Evolutionary conservation across 2,113 vertebrate species (phyloP).

Genomic region (Hydropotes inermis): DNA sequence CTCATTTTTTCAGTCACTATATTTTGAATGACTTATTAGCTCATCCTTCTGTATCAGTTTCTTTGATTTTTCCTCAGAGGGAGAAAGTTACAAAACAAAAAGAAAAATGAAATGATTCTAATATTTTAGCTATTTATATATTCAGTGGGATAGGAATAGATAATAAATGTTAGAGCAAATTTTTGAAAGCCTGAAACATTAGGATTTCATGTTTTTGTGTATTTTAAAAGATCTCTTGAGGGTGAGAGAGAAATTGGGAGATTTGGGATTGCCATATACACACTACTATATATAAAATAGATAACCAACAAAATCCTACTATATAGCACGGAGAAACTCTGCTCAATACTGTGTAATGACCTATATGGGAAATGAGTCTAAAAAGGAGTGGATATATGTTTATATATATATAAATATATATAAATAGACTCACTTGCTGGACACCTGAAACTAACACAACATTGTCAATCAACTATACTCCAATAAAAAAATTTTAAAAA

Average conservation of each 20-base stretch:
- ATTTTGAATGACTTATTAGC: slow-evolving; percentile 18
- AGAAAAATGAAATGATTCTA: slow-evolving; percentile 38
- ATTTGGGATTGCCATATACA: not conserved
- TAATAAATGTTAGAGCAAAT: slow-evolving; percentile 33
- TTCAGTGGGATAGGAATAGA: not conserved
- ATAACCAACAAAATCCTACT: not conserved
- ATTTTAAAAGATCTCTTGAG: not conserved
- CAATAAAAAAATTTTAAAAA: not conserved
- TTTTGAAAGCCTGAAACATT: slow-evolving; percentile 43
- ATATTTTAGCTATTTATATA: slow-evolving; percentile 45
- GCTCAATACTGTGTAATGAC: not conserved
- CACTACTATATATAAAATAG: not conserved
- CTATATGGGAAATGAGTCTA: not conserved
- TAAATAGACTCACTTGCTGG: not conserved
- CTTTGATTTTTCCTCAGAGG: not conserved
- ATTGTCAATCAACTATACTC: not conserved
- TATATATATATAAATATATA: not conserved
- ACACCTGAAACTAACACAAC: not conserved
- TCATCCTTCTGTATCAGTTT: slow-evolving; percentile 10
- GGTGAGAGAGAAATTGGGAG: not conserved
- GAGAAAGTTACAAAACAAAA: slow-evolving; percentile 34
- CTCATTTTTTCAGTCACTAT: slow-evolving; percentile 23
- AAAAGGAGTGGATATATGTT: not conserved
- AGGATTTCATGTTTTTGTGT: slow-evolving; percentile 35
- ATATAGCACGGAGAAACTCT: not conserved